These are phyloP conservation scores for Ectemnius lituratus DNA, from an alignment of 2,888 invertebrate genomes.

Conservation along the genomic window DNA sequence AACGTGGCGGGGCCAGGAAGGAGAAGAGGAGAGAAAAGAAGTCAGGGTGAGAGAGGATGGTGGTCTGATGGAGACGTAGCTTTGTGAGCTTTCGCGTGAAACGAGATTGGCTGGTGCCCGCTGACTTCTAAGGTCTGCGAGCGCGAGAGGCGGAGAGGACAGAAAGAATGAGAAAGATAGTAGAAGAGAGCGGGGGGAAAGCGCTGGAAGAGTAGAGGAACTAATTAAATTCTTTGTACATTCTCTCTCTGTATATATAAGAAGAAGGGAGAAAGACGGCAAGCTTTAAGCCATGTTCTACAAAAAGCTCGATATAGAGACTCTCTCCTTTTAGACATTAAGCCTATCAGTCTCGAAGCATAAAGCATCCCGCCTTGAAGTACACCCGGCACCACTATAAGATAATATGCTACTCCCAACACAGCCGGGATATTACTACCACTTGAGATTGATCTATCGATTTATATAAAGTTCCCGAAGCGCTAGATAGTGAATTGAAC, in stretches of 20 bases:
- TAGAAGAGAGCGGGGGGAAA: not conserved
- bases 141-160: too few species aligned
- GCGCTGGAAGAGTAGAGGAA: not conserved
- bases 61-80: too few species aligned
- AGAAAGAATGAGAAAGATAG: too few species aligned
- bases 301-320: not conserved
- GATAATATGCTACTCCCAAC: too few species aligned
- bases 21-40: slow-evolving; percentile 5
- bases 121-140: too few species aligned
- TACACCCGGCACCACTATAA: not conserved
- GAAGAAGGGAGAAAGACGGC: not conserved
- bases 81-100: too few species aligned
- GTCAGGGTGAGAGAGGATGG: slow-evolving; percentile 3
- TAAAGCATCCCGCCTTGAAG: slow-evolving; percentile 1
- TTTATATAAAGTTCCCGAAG: too few species aligned
- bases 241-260: slow-evolving; percentile 5
- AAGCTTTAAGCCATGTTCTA: not conserved
- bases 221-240: slow-evolving; percentile 6
- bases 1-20: not conserved
- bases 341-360: slow-evolving; percentile 4
- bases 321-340: not conserved
- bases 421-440: too few species aligned
- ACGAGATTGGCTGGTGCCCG: too few species aligned
- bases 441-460: too few species aligned
- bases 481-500: too few species aligned